These are phyloP conservation scores for Trochalopteron elliotii DNA, from an alignment of 2,113 vertebrate genomes.

Conservation along the genomic window DNA sequence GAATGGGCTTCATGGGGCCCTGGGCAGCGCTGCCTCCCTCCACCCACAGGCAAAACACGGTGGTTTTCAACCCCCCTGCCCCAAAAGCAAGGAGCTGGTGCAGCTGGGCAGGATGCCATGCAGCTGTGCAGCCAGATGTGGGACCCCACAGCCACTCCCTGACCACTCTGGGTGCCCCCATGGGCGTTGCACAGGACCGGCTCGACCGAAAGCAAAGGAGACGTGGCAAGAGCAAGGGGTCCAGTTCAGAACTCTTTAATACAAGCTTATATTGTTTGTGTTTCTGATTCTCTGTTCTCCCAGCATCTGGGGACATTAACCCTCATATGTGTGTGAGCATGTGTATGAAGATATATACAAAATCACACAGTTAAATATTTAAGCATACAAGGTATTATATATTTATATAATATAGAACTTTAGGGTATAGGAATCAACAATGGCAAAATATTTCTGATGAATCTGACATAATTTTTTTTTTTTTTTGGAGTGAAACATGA, in stretches of 20 bases:
- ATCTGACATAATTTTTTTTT: constrained; percentile 67
- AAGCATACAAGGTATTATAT: constrained; percentile 84
- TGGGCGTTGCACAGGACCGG: rapidly evolving
- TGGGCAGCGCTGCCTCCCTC: rapidly evolving
- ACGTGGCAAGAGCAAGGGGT: constrained; percentile 5
- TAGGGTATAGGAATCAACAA: constrained; percentile 83
- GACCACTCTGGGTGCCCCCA: background rate
- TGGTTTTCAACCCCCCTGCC: background rate
- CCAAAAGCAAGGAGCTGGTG: background rate
- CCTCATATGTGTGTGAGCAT: constrained; percentile 47
- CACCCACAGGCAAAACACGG: rapidly evolving
- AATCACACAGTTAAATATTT: constrained; percentile 74
- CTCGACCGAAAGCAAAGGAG: constrained; percentile 47
- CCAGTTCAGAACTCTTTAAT: constrained; percentile 75
- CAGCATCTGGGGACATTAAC: constrained; percentile 60
- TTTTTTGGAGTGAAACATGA: constrained; percentile 68
- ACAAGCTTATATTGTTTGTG: constrained; percentile 69
- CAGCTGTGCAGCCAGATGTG: constrained; percentile 15
- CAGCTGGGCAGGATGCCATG: background rate
- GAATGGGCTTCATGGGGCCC: background rate
- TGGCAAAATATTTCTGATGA: constrained; percentile 82
- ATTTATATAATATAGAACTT: constrained; percentile 87
- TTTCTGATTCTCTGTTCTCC: constrained; percentile 63
- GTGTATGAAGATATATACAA: constrained; percentile 68
- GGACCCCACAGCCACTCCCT: background rate